phyloP scores from a whole-genome alignment of 2,888 invertebrate genomes.

The Eupithecia exiguata region DNA sequence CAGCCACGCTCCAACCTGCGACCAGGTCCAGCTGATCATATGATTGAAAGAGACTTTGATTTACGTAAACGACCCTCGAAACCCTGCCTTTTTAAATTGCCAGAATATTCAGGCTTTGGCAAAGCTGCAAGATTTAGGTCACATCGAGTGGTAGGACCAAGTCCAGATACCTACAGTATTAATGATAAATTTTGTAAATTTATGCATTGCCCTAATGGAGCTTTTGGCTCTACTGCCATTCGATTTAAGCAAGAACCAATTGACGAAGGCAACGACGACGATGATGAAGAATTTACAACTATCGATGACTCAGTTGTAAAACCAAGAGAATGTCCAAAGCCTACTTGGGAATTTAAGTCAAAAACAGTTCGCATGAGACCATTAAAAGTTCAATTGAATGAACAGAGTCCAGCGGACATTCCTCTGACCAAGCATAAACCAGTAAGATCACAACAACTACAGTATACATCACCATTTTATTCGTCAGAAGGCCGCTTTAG shows the following conservation, averaged over 20 bases:
- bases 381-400: constrained; percentile 52
- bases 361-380: constrained; percentile 65
- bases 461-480: constrained; percentile 63
- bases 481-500: constrained; percentile 68
- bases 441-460: constrained; percentile 48
- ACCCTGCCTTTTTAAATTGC: constrained; percentile 58
- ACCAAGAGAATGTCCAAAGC: constrained; percentile 45
- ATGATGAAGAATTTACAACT: constrained; percentile 23
- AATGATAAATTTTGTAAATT: constrained; percentile 49
- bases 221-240: constrained; percentile 61
- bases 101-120: constrained; percentile 64
- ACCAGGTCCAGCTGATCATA: constrained; percentile 68
- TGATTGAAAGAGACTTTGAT: constrained; percentile 66
- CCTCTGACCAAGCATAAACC: constrained; percentile 40
- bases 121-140: constrained; percentile 64
- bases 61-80: constrained; percentile 45
- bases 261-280: constrained; percentile 46
- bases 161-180: constrained; percentile 64
- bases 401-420: constrained; percentile 63
- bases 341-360: constrained; percentile 69
- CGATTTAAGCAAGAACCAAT: constrained; percentile 60
- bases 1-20: constrained; percentile 42
- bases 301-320: constrained; percentile 18
- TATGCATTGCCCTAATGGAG: constrained; percentile 55
- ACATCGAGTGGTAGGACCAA: constrained; percentile 57